Percentiles rank a stretch among this genome's conserved stretches.
phyloP scores from a whole-genome alignment of 2,797 vertebrate genomes.

The Loriculus beryllinus region DNA sequence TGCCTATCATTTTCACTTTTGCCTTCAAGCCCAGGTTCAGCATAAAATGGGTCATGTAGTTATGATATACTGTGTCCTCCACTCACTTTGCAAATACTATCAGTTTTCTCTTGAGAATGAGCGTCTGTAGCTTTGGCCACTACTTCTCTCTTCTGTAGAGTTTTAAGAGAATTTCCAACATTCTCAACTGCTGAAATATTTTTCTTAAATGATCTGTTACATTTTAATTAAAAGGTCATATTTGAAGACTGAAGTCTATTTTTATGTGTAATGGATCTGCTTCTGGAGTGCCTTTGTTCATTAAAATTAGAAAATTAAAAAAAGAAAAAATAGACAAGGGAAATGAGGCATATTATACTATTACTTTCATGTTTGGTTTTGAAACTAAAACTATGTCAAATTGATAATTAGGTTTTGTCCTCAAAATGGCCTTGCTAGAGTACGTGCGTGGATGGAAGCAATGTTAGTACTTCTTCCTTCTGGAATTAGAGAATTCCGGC shows the following conservation, averaged over 20 bases:
- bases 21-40: not conserved
- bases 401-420: slow-evolving; percentile 72
- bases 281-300: slow-evolving; percentile 60
- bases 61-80: not conserved
- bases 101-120: not conserved
- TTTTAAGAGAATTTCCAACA: not conserved
- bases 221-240: slow-evolving; percentile 52
- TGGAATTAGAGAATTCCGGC: not conserved
- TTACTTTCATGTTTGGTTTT: slow-evolving; percentile 69
- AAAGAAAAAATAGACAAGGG: slow-evolving; percentile 50
- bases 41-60: not conserved
- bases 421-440: slow-evolving; percentile 66
- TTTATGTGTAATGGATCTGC: slow-evolving; percentile 4
- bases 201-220: slow-evolving; percentile 1
- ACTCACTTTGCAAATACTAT: not conserved
- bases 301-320: slow-evolving; percentile 73
- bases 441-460: slow-evolving; percentile 21
- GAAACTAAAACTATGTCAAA: slow-evolving; percentile 71
- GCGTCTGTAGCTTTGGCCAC: not conserved
- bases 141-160: not conserved
- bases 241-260: slow-evolving; percentile 43
- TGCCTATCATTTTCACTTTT: not conserved
- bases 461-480: not conserved
- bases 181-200: not conserved
- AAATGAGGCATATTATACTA: slow-evolving; percentile 45